Evolutionary conservation across 1,140 invertebrate species (phyloP).

Genomic region (Habropoda laboriosa): DNA sequence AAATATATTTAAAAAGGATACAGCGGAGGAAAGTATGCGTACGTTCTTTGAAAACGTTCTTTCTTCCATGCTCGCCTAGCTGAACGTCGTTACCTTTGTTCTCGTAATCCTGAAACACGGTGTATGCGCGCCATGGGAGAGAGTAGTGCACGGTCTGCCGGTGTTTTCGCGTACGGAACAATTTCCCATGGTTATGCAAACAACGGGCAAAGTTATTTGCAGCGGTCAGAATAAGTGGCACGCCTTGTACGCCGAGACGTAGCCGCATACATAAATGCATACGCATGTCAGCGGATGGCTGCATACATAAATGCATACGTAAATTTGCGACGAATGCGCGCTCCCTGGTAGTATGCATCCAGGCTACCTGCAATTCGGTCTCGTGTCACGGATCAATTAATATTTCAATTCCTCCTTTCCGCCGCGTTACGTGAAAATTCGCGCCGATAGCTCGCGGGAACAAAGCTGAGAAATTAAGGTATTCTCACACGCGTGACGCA

Average conservation of each 20-base stretch:
- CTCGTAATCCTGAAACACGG: not conserved
- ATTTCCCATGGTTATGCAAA: constrained; percentile 43
- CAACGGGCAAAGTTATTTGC: constrained; percentile 34
- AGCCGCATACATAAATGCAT: constrained; percentile 47
- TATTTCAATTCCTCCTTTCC: constrained; percentile 76
- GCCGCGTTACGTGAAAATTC: constrained; percentile 34
- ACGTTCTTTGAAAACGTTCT: not conserved
- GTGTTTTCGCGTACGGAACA: constrained; percentile 2
- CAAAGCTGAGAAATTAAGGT: no score
- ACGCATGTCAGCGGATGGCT: constrained; percentile 47
- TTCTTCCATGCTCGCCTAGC: not conserved
- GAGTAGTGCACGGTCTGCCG: no score
- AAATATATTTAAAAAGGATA: not conserved
- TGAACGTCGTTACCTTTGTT: not conserved
- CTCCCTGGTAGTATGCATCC: constrained; percentile 11
- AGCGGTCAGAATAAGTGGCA: constrained; percentile 46
- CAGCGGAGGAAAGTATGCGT: not conserved
- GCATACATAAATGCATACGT: constrained; percentile 58
- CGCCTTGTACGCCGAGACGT: constrained; percentile 29
- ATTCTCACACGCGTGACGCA: no score
- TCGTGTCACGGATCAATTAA: constrained; percentile 74
- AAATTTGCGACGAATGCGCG: not conserved
- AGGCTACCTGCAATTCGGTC: not conserved
- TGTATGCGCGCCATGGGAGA: not conserved
- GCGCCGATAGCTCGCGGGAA: not conserved